These are phyloP conservation scores for Holacanthella duospinosa DNA, from an alignment of 2,888 invertebrate genomes.

Conservation along the genomic window DNA sequence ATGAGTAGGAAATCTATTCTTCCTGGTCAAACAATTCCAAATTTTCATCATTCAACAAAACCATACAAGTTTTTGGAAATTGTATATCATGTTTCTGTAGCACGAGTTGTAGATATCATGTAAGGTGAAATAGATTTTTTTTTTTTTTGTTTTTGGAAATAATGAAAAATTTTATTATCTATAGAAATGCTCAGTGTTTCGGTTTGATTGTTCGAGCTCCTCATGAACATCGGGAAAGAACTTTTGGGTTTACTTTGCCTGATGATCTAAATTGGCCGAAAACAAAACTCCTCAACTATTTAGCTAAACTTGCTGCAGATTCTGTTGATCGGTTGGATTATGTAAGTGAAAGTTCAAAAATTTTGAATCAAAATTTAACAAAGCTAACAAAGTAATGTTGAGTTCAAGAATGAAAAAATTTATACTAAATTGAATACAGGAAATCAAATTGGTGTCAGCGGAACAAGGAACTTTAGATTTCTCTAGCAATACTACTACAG, in stretches of 20 bases:
- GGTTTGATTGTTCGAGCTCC: slow-evolving; percentile 32
- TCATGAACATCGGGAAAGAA: slow-evolving; percentile 29
- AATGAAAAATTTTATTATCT: not conserved
- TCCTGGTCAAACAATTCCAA: slow-evolving; percentile 18
- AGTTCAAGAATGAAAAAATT: not conserved
- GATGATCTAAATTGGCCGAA: slow-evolving; percentile 30
- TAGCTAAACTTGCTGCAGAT: slow-evolving; percentile 34
- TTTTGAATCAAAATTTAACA: not conserved
- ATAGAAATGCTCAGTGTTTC: slow-evolving; percentile 25
- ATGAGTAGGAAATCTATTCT: slow-evolving; percentile 30
- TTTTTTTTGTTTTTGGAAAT: slow-evolving; percentile 1
- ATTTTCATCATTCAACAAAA: slow-evolving; percentile 45
- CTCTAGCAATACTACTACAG: slow-evolving; percentile 22
- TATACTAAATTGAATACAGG: not conserved
- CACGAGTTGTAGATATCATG: slow-evolving; percentile 79
- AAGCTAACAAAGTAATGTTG: not conserved
- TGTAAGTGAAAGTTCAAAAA: slow-evolving; percentile 17
- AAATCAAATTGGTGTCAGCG: not conserved
- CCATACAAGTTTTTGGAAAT: slow-evolving; percentile 84
- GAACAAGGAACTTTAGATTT: not conserved
- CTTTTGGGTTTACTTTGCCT: slow-evolving; percentile 31
- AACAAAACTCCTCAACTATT: slow-evolving; percentile 23
- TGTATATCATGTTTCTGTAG: slow-evolving; percentile 77
- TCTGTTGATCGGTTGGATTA: slow-evolving; percentile 33
- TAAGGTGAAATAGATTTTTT: slow-evolving; percentile 50